Percentiles rank a stretch among this genome's conserved stretches.
Conservation (phyloP, 1,140 invertebrate genomes). For the Drosophila malerkotliana region DNA sequence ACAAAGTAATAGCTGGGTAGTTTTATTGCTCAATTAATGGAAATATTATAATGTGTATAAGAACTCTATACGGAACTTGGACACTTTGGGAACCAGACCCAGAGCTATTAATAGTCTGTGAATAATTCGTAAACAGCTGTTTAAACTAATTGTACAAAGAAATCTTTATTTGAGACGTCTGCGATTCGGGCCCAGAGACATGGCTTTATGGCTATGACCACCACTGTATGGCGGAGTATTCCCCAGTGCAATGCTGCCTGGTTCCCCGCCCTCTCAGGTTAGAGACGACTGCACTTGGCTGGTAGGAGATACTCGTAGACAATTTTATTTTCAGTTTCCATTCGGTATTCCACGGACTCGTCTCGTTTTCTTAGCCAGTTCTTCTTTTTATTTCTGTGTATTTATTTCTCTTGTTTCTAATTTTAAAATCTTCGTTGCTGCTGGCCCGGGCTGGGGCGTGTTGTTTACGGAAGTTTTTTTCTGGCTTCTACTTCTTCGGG, state of each 20-base stretch:
- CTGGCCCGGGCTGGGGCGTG: slow-evolving; percentile 54
- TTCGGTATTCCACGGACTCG: slow-evolving; percentile 42
- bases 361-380: slow-evolving; percentile 28
- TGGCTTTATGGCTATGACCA: background rate
- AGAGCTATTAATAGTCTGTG: no score
- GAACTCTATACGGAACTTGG: no score
- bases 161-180: no score
- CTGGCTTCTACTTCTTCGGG: slow-evolving; percentile 1
- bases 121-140: background rate
- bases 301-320: slow-evolving; percentile 43
- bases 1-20: background rate
- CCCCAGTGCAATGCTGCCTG: slow-evolving; percentile 48
- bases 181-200: background rate
- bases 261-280: slow-evolving; percentile 33
- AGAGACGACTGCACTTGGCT: slow-evolving; percentile 29
- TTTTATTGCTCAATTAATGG: no score
- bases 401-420: slow-evolving; percentile 73
- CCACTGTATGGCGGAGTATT: slow-evolving; percentile 19
- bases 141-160: background rate
- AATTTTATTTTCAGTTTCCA: slow-evolving; percentile 77
- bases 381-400: slow-evolving; percentile 23
- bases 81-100: no score
- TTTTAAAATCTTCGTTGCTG: slow-evolving; percentile 77
- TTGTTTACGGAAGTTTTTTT: slow-evolving; percentile 81
- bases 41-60: no score